Evolutionary conservation across 2,888 invertebrate genomes (phyloP).

Genomic region (Glomeris marginata): DNA sequence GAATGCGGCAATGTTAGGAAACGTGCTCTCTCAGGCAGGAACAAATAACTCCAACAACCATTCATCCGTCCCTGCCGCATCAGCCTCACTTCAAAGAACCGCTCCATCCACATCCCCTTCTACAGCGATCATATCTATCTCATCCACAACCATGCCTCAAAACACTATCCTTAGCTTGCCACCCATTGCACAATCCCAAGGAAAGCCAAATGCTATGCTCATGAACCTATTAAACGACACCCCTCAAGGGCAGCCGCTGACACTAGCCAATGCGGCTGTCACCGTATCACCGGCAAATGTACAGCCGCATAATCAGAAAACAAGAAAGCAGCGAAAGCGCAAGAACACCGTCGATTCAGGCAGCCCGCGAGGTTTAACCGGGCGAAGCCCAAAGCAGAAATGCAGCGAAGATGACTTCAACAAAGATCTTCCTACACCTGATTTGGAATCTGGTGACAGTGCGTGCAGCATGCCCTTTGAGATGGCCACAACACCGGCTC

Average conservation of each 20-base stretch:
- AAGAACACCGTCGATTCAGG: slow-evolving; percentile 21
- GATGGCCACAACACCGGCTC: no score
- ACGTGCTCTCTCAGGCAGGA: slow-evolving; percentile 11
- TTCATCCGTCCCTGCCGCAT: no score
- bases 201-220: slow-evolving; percentile 11
- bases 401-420: slow-evolving; percentile 21
- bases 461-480: neutral
- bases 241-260: slow-evolving; percentile 7
- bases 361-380: slow-evolving; percentile 22
- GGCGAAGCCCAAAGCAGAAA: slow-evolving; percentile 29
- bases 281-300: neutral
- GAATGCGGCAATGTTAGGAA: slow-evolving; percentile 2
- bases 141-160: neutral
- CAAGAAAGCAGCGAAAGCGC: slow-evolving; percentile 19
- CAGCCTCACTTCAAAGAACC: no score
- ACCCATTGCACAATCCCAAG: slow-evolving; percentile 1
- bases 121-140: neutral
- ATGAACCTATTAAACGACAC: slow-evolving; percentile 10
- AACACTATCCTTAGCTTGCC: neutral
- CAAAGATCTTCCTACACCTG: slow-evolving; percentile 18
- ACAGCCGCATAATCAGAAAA: slow-evolving; percentile 7
- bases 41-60: no score
- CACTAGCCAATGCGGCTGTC: slow-evolving; percentile 4
- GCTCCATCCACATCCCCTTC: slow-evolving; percentile 5
- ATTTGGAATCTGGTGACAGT: slow-evolving; percentile 17